Conservation (phyloP, 1,140 invertebrate genomes). For the Diuraphis noxia region DNA sequence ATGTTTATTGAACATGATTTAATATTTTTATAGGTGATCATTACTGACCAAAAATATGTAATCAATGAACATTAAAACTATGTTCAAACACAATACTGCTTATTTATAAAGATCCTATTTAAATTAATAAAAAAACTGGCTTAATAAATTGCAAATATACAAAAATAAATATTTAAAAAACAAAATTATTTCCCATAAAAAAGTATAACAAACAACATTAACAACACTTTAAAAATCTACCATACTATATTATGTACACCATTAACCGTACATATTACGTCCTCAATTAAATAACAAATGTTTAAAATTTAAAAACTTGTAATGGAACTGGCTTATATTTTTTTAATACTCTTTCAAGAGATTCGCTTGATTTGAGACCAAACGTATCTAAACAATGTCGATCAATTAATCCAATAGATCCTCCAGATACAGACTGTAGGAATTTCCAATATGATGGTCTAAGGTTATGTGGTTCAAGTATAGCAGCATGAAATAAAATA, state of each 20-base stretch:
- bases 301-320: slow-evolving; percentile 37
- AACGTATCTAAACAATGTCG: slow-evolving; percentile 65
- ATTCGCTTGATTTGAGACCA: slow-evolving; percentile 63
- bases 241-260: background rate
- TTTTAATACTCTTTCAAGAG: slow-evolving; percentile 58
- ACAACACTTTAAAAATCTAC: background rate
- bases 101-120: slow-evolving; percentile 22
- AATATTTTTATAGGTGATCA: background rate
- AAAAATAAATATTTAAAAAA: slow-evolving; percentile 20
- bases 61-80: background rate
- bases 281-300: background rate
- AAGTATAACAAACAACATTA: background rate
- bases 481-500: slow-evolving; percentile 77
- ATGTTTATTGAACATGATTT: background rate
- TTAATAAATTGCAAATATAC: background rate
- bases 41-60: background rate
- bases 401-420: slow-evolving; percentile 66
- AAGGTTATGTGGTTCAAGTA: slow-evolving; percentile 77
- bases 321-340: slow-evolving; percentile 42
- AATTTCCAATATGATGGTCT: slow-evolving; percentile 85
- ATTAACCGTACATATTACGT: background rate
- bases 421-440: slow-evolving; percentile 73
- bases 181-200: background rate
- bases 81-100: background rate
- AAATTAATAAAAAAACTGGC: background rate